Evolutionary conservation across 2,113 vertebrate species (phyloP).

Genomic region (Hystrix brachyura): DNA sequence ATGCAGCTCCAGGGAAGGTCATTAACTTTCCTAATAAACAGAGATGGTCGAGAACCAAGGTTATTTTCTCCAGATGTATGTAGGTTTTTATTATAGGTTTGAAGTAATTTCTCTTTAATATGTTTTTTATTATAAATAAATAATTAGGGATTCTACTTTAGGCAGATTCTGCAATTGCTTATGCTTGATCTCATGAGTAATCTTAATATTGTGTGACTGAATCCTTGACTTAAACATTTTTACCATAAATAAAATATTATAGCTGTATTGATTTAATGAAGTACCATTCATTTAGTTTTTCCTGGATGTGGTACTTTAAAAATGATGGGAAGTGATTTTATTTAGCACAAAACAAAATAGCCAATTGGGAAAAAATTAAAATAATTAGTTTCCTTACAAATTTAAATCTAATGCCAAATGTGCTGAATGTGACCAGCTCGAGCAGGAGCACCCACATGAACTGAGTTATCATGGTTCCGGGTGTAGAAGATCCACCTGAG

Average conservation of each 20-base stretch:
- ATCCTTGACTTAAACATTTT: not conserved
- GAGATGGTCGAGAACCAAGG: not conserved
- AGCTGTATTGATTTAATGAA: conserved; percentile 6
- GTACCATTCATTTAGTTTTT: conserved; percentile 20
- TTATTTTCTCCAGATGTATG: not conserved
- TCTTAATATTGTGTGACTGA: not conserved
- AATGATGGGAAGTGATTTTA: not conserved
- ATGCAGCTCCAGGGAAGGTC: not conserved
- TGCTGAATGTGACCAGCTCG: too few species aligned
- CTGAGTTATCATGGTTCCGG: too few species aligned
- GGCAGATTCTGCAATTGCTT: not conserved
- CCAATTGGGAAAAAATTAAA: not conserved
- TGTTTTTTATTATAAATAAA: conserved; percentile 32
- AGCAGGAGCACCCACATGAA: too few species aligned
- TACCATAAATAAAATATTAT: not conserved
- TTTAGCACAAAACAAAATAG: not conserved
- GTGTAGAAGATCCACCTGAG: too few species aligned
- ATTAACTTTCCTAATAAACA: not conserved
- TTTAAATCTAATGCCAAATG: not conserved
- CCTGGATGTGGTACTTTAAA: not conserved
- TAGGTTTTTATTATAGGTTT: not conserved
- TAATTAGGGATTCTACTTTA: not conserved
- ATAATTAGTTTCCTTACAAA: conserved; percentile 1
- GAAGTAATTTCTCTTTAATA: not conserved
- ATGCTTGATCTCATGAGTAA: not conserved